phyloP scores from a whole-genome alignment of 2,113 vertebrate species.

The Rhombomys opimus region DNA sequence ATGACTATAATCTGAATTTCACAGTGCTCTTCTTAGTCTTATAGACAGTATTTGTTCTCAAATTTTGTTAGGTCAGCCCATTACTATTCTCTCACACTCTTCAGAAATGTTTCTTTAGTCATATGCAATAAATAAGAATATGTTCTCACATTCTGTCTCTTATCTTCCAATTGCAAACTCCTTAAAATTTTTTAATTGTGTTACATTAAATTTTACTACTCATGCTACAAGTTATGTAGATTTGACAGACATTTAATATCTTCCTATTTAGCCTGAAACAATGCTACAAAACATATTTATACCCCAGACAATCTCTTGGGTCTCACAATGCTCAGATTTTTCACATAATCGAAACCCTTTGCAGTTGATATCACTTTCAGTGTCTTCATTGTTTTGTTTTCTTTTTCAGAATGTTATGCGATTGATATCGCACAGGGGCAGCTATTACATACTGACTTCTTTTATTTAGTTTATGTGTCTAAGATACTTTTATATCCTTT shows the following conservation, averaged over 20 bases:
- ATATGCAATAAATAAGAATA: not conserved
- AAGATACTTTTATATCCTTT: not conserved
- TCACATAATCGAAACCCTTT: not conserved
- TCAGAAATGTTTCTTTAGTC: not conserved
- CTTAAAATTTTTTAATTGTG: not conserved
- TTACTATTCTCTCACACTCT: not conserved
- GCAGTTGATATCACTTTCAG: not conserved
- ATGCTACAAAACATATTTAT: not conserved
- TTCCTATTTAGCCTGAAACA: not conserved
- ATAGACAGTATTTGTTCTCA: not conserved
- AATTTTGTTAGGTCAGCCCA: not conserved
- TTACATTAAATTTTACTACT: slow-evolving; percentile 3
- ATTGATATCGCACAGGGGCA: not conserved
- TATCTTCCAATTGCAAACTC: not conserved
- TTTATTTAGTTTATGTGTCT: not conserved
- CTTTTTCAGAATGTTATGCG: not conserved
- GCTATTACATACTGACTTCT: not conserved
- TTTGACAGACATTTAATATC: not conserved
- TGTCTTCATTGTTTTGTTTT: not conserved
- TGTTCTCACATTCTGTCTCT: not conserved
- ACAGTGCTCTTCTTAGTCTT: not conserved
- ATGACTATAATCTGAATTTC: not conserved
- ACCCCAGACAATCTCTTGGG: not conserved
- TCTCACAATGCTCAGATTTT: not conserved
- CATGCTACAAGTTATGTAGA: not conserved